Base-by-base conservation (phyloP, 2,888 invertebrate genomes). In the Sinodicranocentrus sp. region DNA sequence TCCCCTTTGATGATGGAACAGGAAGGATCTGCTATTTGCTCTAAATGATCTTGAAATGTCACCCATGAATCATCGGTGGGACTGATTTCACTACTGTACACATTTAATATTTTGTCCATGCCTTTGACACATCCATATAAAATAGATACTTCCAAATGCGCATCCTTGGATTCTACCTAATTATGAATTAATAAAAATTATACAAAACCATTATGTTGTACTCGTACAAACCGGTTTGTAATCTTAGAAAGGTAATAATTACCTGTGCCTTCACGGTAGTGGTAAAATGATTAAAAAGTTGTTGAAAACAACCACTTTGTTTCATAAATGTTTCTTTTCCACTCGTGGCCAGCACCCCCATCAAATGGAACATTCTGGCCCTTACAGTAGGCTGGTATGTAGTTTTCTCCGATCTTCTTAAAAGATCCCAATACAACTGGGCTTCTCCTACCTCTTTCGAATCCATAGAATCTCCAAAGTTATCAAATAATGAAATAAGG, bases 21-120 rank as follows among this genome's bases (percentile, higher is more conserved):
- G 26, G 80, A 63, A 0, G 89, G 89, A 84, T 89, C 85, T 0
- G 88, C 65, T n/a, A 89, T 85, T 75, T 85, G 65, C 48, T 87
- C 86, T 21, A 89, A 76, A 44, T 85, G 76, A 19, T 83, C 72
- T 65, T 86, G 88, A 63, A 89, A 85, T 13, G 78, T 5, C 0
- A 70, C 21, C 84, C 87, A 82, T 1, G 73, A 17, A 0, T 19
- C 21, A 61, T 63, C 43, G 1, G 48, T 21, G 0, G 33, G 13
- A 10, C 57, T 39, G 13, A 87, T 67, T 39, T 73, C 57, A 0
- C 17, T 17, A 10, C 52, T 52, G 43, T 77, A 88, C 2, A 54
- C 25, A 10, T 28, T 26, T n/a, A 89, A 61, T 25, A 88, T 72
- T 23, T 70, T 61, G 28, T 87, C 84, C 33, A 87, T 59, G 3